Conservation (phyloP, 2,113 vertebrate species). For the Toxotes jaculatrix region DNA sequence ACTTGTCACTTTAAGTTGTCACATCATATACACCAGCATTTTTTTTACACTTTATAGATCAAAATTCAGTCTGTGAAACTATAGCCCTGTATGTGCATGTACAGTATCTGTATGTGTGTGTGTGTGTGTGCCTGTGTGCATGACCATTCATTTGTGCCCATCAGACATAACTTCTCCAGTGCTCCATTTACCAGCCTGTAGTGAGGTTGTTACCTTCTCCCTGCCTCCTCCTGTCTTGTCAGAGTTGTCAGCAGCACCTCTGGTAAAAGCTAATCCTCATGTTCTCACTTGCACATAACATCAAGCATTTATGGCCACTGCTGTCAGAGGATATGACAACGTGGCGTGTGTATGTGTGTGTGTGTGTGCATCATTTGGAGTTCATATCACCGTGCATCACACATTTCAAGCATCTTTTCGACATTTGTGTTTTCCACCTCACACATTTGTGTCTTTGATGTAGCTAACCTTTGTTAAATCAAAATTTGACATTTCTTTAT, state of each 20-base stretch:
- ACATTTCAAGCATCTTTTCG: slow-evolving; percentile 4
- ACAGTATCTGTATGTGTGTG: neutral
- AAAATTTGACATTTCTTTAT: slow-evolving; percentile 16
- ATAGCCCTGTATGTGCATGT: neutral
- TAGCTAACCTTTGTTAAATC: slow-evolving; percentile 20
- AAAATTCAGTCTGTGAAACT: neutral
- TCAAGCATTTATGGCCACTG: slow-evolving; percentile 73
- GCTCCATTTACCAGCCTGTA: slow-evolving; percentile 29
- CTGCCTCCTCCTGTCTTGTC: slow-evolving; percentile 69
- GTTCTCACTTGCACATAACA: slow-evolving; percentile 71
- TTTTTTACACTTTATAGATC: neutral
- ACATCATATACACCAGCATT: too few relatives aligned
- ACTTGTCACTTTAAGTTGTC: neutral
- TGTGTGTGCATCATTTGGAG: slow-evolving; percentile 1
- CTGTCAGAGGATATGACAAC: slow-evolving; percentile 61
- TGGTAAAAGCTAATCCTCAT: slow-evolving; percentile 76
- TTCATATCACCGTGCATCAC: slow-evolving; percentile 22
- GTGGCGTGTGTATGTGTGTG: slow-evolving; percentile 4
- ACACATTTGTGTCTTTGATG: neutral
- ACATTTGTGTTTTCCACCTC: slow-evolving; percentile 11
- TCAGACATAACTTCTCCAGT: neutral
- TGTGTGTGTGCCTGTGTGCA: neutral
- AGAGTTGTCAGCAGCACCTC: slow-evolving; percentile 71
- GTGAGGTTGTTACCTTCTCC: slow-evolving; percentile 13
- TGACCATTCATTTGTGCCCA: neutral